A percentile compares a stretch with the other conserved stretches of the same genome.
Evolutionary conservation across 2,888 invertebrate species (phyloP).

Genomic region (Magallana nippona): DNA sequence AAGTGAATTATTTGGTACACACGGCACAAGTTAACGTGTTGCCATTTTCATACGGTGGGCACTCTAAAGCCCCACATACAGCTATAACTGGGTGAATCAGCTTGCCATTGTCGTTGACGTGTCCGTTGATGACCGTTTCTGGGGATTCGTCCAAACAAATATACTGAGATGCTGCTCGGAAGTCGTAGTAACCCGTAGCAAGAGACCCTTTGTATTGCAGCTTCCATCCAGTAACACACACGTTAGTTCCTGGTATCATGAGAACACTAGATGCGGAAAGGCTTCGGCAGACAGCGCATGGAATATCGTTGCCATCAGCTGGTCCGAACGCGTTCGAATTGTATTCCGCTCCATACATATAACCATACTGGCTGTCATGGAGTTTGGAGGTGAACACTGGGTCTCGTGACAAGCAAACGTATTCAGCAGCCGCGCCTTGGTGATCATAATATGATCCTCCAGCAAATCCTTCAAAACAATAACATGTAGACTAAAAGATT

Average conservation of each 20-base stretch:
- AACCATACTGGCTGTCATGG: neutral
- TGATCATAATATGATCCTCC: slow-evolving; percentile 33
- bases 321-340: slow-evolving; percentile 30
- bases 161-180: slow-evolving; percentile 44
- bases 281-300: slow-evolving; percentile 58
- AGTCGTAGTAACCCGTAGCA: slow-evolving; percentile 44
- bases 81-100: slow-evolving; percentile 53
- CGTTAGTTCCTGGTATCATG: slow-evolving; percentile 56
- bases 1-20: slow-evolving; percentile 50
- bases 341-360: slow-evolving; percentile 53
- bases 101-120: slow-evolving; percentile 48
- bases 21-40: slow-evolving; percentile 56
- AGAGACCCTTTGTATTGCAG: slow-evolving; percentile 59
- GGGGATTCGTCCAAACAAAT: slow-evolving; percentile 57
- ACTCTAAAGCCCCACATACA: slow-evolving; percentile 57
- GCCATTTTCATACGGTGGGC: slow-evolving; percentile 53
- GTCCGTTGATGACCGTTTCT: slow-evolving; percentile 52
- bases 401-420: slow-evolving; percentile 49
- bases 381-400: slow-evolving; percentile 43
- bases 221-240: slow-evolving; percentile 55
- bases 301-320: slow-evolving; percentile 50
- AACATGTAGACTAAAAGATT: no score
- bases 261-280: slow-evolving; percentile 38
- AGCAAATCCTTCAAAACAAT: slow-evolving; percentile 42
- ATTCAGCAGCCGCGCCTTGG: slow-evolving; percentile 48